Conservation (phyloP, 2,113 vertebrate genomes). For the Patagioenas fasciata region DNA sequence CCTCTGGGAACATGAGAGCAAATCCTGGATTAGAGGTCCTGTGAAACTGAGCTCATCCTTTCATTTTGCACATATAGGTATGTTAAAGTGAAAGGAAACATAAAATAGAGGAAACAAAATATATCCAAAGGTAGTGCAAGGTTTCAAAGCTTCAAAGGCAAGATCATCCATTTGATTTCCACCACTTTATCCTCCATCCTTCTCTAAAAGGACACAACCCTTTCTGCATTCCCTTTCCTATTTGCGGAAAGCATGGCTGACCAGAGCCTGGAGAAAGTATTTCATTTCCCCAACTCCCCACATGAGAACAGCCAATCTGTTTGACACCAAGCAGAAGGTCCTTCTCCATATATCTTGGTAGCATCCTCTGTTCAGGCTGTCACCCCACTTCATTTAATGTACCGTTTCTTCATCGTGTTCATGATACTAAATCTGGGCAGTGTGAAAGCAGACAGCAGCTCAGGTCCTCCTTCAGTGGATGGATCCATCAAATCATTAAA, state of each 20-base stretch:
- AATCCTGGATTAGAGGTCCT: slow-evolving; percentile 38
- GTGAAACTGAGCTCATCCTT: slow-evolving; percentile 4
- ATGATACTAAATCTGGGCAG: neutral
- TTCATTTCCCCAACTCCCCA: neutral
- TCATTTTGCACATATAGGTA: neutral
- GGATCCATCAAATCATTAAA: neutral
- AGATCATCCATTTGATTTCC: neutral
- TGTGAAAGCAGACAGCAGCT: rapidly evolving
- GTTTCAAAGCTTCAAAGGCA: neutral
- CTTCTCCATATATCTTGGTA: neutral
- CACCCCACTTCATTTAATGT: neutral
- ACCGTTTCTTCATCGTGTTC: neutral
- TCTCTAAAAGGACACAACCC: neutral
- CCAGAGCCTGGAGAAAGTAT: rapidly evolving
- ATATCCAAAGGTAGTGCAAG: neutral
- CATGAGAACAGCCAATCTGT: neutral
- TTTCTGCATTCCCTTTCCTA: neutral
- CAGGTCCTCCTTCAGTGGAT: neutral
- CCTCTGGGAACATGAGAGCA: slow-evolving; percentile 48
- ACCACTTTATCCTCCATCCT: neutral
- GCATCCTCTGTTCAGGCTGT: neutral
- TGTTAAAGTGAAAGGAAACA: neutral
- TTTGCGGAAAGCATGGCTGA: neutral
- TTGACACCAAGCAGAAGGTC: neutral
- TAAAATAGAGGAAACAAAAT: neutral